Base-by-base conservation (phyloP, 1,140 invertebrate genomes). In the Antheraea pernyi region DNA sequence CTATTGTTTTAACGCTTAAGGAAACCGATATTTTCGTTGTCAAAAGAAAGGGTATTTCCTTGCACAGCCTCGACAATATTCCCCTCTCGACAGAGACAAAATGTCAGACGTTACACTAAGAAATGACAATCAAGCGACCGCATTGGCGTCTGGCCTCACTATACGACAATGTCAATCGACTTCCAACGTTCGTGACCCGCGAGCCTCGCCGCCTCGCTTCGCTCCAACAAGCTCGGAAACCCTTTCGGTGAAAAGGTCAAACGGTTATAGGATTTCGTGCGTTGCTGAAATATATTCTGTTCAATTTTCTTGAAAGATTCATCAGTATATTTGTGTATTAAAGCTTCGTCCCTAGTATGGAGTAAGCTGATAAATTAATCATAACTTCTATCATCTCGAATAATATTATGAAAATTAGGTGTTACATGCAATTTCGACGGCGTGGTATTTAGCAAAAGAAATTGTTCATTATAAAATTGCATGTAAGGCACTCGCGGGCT, bases 61-160 rank as follows among this genome's bases (percentile, higher is more conserved):
- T 16, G 11, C 46, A 53, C 46, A n/a, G 4, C 16, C 46, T 2
- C 11, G 6, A 53, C 46, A 16, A 53, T 53, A 53, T 53, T 53
- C 16, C 13, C 46, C 16, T 16, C 13, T 53, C 11, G 46, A 53
- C 46, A 53, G 46, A 53, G 46, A n/a, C 11, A 53, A 53, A 53
- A 53, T 53, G 46, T 53, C 46, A 53, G 16, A 53, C 16, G 16
- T 53, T 53, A 13, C 11, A 53, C 9, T 53, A 53, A 53, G 46
- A 53, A 53, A 53, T 53, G 46, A 53, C 46, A 53, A 53, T 53
- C 46, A 53, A 53, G 46, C 46, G 46, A 16, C 46, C 46, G 39
- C 0, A 8, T 8, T 42, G 8, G 8, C 39, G 46, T 13, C 46
- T 53, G 11, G 9, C 46, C 9, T n/a, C 46, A 53, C 46, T 53